A percentile compares a stretch with the other conserved stretches of the same genome.
These are phyloP conservation scores for Nudaria mundana DNA, from an alignment of 2,888 invertebrate species.

Conservation along the genomic window DNA sequence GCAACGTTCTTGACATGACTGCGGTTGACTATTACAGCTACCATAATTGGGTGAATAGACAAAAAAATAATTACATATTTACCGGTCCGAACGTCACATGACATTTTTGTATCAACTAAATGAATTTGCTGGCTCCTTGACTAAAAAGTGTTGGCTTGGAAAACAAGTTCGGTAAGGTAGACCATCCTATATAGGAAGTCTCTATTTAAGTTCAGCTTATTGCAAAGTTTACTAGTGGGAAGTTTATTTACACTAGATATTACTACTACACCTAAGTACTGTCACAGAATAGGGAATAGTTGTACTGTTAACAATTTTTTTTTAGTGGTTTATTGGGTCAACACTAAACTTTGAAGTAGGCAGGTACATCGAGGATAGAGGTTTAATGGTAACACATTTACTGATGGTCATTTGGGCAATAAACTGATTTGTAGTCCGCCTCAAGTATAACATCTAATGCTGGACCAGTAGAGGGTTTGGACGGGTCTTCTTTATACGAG, in stretches of 20 bases:
- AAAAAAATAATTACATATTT: too few relatives aligned
- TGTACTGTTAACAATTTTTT: background rate
- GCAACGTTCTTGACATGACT: too few relatives aligned
- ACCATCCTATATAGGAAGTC: background rate
- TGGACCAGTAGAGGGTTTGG: background rate
- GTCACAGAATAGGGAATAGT: background rate
- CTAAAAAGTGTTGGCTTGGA: too few relatives aligned
- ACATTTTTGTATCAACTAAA: too few relatives aligned
- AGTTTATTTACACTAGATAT: background rate
- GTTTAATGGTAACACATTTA: background rate
- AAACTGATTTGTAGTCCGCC: slow-evolving; percentile 16
- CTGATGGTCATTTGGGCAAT: background rate
- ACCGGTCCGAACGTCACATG: too few relatives aligned
- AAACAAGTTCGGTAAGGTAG: too few relatives aligned
- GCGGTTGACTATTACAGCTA: too few relatives aligned
- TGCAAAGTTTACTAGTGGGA: too few relatives aligned
- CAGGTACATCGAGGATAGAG: background rate
- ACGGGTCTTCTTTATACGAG: background rate
- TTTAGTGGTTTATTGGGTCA: background rate
- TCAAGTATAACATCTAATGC: slow-evolving; percentile 21
- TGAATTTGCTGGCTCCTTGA: too few relatives aligned
- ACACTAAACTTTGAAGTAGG: background rate
- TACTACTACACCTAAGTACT: background rate
- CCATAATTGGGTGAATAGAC: too few relatives aligned
- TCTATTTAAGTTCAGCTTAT: slow-evolving; percentile 4